Evolutionary conservation across 1,140 invertebrate species (phyloP).

Genomic region (Hyles euphorbiae): DNA sequence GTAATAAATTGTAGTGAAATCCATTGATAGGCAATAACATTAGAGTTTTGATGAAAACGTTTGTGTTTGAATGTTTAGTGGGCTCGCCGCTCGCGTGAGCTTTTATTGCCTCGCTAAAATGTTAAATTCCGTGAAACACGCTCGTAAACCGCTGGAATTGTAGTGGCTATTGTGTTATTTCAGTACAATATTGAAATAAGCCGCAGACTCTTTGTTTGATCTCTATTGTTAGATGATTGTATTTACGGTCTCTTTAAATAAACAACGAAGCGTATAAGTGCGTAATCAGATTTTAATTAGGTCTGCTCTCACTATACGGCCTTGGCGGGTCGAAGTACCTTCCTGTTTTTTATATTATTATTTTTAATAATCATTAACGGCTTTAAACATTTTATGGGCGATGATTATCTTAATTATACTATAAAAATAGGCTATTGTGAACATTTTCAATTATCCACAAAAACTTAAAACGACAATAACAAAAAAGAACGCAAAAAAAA

Average conservation of each 20-base stretch:
- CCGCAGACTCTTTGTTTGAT: slow-evolving; percentile 29
- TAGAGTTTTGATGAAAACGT: slow-evolving; percentile 27
- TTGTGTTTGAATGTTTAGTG: slow-evolving; percentile 35
- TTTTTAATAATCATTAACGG: no score
- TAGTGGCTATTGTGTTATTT: slow-evolving; percentile 38
- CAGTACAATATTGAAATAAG: slow-evolving; percentile 37
- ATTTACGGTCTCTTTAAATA: not conserved
- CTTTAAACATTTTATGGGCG: no score
- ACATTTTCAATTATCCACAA: no score
- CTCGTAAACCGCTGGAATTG: slow-evolving; percentile 41
- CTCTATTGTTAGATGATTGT: slow-evolving; percentile 18
- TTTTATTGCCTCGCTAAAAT: slow-evolving; percentile 53
- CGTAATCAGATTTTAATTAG: no score
- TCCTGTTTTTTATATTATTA: no score
- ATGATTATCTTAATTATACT: no score
- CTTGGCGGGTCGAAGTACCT: no score
- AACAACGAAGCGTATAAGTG: no score
- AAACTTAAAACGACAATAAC: no score
- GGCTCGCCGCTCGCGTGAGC: slow-evolving; percentile 48
- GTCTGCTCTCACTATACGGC: no score
- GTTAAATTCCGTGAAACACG: slow-evolving; percentile 51
- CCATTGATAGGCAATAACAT: slow-evolving; percentile 20
- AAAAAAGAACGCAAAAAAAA: no score
- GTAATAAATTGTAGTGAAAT: slow-evolving; percentile 14
- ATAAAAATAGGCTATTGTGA: no score